Base-by-base conservation (phyloP, 1,140 invertebrate genomes). In the Pygmarrhopalites habei region DNA sequence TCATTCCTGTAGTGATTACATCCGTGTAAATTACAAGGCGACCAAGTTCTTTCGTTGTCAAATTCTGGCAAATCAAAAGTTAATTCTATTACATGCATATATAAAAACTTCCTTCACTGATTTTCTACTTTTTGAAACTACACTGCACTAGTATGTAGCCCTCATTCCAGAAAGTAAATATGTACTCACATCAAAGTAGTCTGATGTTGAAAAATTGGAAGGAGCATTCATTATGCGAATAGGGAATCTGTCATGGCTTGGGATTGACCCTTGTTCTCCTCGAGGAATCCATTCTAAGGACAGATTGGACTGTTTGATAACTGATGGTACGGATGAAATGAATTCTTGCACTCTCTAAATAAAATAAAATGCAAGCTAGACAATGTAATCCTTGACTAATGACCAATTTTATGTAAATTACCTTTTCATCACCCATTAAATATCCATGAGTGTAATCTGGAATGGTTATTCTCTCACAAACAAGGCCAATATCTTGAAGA, bases 11-110 rank as follows among this genome's bases (percentile, higher is more conserved):
- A 19, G 83, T 81, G 60, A 93, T 77, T 28, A 92, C 80, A 64
- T 92, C 88, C 25, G 84, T 79, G 79, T 90, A 94, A 60, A 96
- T 82, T 1, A 95, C 82, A 30, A 91, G 77, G 23, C 87, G 83
- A 7, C 94, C 94, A 23, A 96, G 73, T 30, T 82, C 73, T 57
- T 82, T 79, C 0, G 90, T 87, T 65, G 81, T 80, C 14, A 96
- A 77, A 75, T 88, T 85, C 86, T 89, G 66, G 10, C 5, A 46
- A 46, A 46, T 14, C 10, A 46, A 21, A 14, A 46, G 44, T 10
- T 7, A 10, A 10, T n/a, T n/a, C n/a, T n/a, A n/a, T n/a, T n/a
- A n/a, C n/a, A n/a, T n/a, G n/a, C n/a, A n/a, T n/a, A n/a, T n/a
- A n/a, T n/a, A n/a, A n/a, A n/a, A n/a, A 41, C 10, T n/a, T 12